Percentiles rank a stretch among this genome's conserved stretches.
Conservation (phyloP, 2,113 vertebrate species). For the Rallus limicola region DNA sequence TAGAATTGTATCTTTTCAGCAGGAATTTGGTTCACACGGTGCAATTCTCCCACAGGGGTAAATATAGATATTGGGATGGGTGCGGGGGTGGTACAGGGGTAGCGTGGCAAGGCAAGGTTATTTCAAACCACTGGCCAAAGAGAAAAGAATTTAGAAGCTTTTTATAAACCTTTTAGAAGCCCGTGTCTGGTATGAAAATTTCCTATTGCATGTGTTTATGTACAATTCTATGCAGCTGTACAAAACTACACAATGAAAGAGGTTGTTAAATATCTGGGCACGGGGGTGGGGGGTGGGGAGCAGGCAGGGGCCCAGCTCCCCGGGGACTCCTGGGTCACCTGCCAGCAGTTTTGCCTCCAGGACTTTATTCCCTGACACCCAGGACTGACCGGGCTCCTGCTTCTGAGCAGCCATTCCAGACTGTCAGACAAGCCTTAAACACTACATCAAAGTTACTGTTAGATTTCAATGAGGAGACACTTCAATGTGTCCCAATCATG, state of each 20-base stretch:
- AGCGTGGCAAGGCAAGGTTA: neutral
- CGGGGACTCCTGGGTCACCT: neutral
- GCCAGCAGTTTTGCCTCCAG: neutral
- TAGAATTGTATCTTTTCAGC: neutral
- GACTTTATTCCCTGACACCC: neutral
- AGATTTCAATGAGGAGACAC: neutral
- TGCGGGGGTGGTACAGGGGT: too few relatives aligned
- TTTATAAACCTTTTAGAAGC: neutral
- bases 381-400: neutral
- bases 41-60: neutral
- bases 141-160: neutral
- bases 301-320: neutral
- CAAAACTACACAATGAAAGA: fast-evolving
- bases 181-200: fast-evolving
- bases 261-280: too few relatives aligned
- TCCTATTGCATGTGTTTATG: neutral
- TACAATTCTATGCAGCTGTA: fast-evolving
- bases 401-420: neutral
- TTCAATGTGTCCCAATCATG: neutral
- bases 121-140: neutral
- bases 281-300: neutral
- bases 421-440: neutral
- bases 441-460: neutral
- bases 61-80: neutral
- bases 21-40: neutral